Evolutionary conservation across 2,113 vertebrate species (phyloP).

Genomic region (Albula glossodonta): DNA sequence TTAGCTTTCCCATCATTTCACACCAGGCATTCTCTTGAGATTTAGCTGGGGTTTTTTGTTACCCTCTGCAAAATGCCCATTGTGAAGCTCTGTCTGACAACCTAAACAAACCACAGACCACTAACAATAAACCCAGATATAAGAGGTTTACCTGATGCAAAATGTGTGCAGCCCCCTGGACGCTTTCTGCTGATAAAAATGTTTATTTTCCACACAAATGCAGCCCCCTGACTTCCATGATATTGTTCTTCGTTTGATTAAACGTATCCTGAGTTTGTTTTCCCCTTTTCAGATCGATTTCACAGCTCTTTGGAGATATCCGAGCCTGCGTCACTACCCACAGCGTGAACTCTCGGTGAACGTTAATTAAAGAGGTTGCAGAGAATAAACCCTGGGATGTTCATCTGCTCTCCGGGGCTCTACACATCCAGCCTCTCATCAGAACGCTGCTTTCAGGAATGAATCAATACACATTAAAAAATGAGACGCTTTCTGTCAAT

Average conservation of each 20-base stretch:
- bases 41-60: too few species aligned
- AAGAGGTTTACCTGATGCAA: too few species aligned
- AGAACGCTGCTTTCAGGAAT: background rate
- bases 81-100: too few species aligned
- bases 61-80: too few species aligned
- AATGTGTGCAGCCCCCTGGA: too few species aligned
- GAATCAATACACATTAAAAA: slow-evolving; percentile 4
- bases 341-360: background rate
- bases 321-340: background rate
- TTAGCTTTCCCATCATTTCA: too few species aligned
- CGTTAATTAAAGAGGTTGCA: background rate
- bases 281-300: background rate
- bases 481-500: background rate
- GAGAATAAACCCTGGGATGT: background rate
- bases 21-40: too few species aligned
- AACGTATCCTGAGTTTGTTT: background rate
- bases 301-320: background rate
- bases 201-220: too few species aligned
- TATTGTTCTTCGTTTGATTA: background rate
- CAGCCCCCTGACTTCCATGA: background rate
- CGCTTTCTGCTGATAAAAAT: too few species aligned
- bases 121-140: too few species aligned
- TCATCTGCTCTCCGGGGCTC: background rate
- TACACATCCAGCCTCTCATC: background rate
- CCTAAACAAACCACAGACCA: too few species aligned